Evolutionary conservation across 2,797 vertebrate species (phyloP).

Genomic region (Ciconia nigra): DNA sequence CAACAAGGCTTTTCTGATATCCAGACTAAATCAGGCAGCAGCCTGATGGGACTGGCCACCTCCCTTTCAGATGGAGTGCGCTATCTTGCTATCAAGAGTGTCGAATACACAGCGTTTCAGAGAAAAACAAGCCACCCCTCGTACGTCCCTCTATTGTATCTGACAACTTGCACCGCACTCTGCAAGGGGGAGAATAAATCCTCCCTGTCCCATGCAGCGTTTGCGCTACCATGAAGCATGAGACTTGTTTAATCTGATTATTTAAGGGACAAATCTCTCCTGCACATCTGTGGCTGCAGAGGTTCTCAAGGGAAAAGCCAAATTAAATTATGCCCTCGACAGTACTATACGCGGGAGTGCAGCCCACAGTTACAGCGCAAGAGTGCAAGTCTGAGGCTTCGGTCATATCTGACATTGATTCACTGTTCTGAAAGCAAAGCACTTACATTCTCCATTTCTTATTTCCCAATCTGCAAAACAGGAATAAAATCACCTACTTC

Average conservation of each 20-base stretch:
- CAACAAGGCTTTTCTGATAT: not conserved
- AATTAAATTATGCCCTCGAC: not conserved
- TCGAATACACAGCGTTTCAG: not conserved
- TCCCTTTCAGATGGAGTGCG: not conserved
- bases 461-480: not conserved
- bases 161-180: not conserved
- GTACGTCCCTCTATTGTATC: accelerated
- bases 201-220: not conserved
- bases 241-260: not conserved
- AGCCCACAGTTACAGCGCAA: not conserved
- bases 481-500: not conserved
- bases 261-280: not conserved
- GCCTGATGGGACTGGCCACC: not conserved
- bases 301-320: not conserved
- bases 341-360: not conserved
- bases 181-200: not conserved
- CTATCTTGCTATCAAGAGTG: not conserved
- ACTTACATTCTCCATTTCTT: not conserved
- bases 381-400: not conserved
- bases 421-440: not conserved
- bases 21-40: not conserved
- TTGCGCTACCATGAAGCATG: not conserved
- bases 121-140: not conserved
- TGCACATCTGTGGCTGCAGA: not conserved
- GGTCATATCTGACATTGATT: not conserved